Evolutionary conservation across 1,140 invertebrate species (phyloP), one percentile per base, ranked within the genome.

Genomic region (Drosophila mayri): DNA sequence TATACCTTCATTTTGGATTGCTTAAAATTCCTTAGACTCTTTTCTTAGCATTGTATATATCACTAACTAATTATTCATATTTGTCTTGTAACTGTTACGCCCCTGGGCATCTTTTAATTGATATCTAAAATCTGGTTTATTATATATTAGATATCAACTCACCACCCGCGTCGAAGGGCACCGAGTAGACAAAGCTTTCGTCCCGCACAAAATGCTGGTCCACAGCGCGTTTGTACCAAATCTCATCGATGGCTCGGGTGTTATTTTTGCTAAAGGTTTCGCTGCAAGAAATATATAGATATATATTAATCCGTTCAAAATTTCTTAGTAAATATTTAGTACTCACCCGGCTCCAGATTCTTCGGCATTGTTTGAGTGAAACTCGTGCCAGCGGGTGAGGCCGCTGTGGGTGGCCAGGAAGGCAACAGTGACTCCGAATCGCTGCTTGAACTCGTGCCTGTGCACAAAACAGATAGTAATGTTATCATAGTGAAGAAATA

Each of bases 181-280:
- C 95, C 1, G 97, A 97, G 91, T 97, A 98, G 0, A 98, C 97
- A 91, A 98, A 98, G 76, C 96, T 97, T 4, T 96, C 95, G 0
- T 95, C 94, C 55, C 97, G 95, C 30, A 97, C 93, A 83, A 96
- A 96, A 93, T 98, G 95, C 74, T 98, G 97, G 77, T 99, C 98
- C 0, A 99, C 97, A 1, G 98, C 98, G 50, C 98, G 94, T 75
- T 96, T 96, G 92, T 99, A 99, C 97, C 98, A 99, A 9, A 97
- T 94, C 92, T 99, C 98, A 91, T 99, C 97, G 44, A 97, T 98
- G 1, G 98, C 96, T 55, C 95, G 93, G 8, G 95, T 96, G 92
- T 97, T 95, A 46, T 94, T 93, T 66, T 94, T 93, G 37, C 94
- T 94, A 63, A 95, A 95, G 70, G 93, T 93, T 18, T 93, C 91